phyloP scores from a whole-genome alignment of 2,113 vertebrate genomes.

The Brachyistius frenatus region DNA sequence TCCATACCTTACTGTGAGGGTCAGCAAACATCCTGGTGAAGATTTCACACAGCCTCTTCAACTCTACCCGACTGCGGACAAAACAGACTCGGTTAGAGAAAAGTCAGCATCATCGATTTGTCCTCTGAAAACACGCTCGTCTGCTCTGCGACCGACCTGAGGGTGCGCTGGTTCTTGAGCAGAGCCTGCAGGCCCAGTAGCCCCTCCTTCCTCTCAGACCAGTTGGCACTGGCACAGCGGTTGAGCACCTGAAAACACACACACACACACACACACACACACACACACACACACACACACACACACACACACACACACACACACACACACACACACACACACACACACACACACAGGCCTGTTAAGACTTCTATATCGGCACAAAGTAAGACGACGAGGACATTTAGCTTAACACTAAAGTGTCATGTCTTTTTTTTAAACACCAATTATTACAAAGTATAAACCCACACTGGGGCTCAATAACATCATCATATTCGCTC shows the following conservation, averaged over 20 bases:
- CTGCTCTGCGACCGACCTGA: constrained; percentile 83
- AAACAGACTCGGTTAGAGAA: constrained; percentile 3
- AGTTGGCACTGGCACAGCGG: constrained; percentile 96
- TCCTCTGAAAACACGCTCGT: neutral
- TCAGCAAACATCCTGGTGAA: constrained; percentile 99
- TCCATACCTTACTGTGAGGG: constrained; percentile 97
- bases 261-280: no score
- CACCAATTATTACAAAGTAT: no score
- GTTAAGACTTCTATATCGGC: no score
- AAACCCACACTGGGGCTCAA: no score
- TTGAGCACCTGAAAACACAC: constrained; percentile 87
- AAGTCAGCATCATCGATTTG: neutral
- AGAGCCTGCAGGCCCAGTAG: constrained; percentile 93
- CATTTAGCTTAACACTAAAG: no score
- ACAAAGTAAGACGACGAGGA: no score
- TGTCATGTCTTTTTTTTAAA: no score
- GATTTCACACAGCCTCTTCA: constrained; percentile 98
- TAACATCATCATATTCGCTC: no score
- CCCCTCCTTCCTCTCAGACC: constrained; percentile 98
- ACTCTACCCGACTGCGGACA: constrained; percentile 92
- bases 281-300: no score
- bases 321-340: no score
- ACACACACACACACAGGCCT: no score
- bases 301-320: neutral
- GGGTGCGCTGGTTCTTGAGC: constrained; percentile 94